Percentiles rank a stretch among this genome's conserved stretches.
phyloP scores from a whole-genome alignment of 64 coral and sea anemone species.

The Montipora capricornis region DNA sequence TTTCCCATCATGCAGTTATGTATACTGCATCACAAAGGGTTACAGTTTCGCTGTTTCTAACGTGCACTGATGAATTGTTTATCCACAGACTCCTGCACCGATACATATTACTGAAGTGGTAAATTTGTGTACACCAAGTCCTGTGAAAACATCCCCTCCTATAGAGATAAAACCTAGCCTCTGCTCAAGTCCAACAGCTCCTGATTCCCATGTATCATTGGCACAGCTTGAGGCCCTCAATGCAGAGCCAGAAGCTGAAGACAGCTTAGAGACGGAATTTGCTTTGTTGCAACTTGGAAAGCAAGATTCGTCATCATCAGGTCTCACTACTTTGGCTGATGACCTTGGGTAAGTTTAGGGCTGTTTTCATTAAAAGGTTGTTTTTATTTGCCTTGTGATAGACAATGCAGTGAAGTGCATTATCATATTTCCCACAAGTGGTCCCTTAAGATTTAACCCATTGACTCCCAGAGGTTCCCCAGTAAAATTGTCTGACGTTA shows the following conservation, averaged over 20 bases:
- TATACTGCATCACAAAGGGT: not conserved
- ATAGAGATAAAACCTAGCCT: not conserved
- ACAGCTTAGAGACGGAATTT: not conserved
- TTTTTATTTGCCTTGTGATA: too few species aligned
- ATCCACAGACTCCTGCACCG: not conserved
- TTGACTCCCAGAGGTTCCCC: too few species aligned
- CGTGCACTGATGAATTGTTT: not conserved
- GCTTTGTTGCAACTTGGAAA: not conserved
- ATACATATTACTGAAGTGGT: not conserved
- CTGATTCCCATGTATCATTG: not conserved
- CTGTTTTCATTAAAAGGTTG: too few species aligned
- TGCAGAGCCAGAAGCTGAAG: not conserved
- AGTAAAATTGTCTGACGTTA: too few species aligned
- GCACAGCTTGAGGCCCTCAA: not conserved
- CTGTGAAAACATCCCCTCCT: not conserved
- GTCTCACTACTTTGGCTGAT: not conserved
- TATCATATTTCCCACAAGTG: too few species aligned
- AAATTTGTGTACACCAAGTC: conserved; percentile 4
- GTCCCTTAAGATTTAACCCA: too few species aligned
- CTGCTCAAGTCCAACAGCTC: not conserved
- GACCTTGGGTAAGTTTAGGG: not conserved
- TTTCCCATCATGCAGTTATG: too few species aligned
- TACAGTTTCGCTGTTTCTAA: not conserved
- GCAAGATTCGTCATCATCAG: not conserved
- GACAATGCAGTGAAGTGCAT: too few species aligned